These are phyloP conservation scores for Aethina tumida DNA, from an alignment of 1,140 invertebrate genomes.

Conservation along the genomic window DNA sequence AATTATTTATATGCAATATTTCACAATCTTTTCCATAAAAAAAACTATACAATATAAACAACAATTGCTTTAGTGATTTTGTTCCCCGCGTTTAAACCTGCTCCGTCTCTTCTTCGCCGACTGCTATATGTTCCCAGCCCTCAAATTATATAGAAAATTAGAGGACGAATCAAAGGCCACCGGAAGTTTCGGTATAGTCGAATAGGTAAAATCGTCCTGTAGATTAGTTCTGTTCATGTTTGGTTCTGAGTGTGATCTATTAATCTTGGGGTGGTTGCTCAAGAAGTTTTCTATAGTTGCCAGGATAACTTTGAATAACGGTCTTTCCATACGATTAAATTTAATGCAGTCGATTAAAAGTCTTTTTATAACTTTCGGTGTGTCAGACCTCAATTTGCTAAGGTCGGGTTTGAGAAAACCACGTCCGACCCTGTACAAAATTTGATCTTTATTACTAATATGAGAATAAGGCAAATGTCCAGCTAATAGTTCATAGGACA, in stretches of 20 bases:
- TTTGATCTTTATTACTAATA: conserved; percentile 93
- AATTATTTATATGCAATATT: too few species aligned
- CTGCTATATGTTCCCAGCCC: too few species aligned
- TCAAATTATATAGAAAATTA: too few species aligned
- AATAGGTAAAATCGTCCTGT: conserved; percentile 78
- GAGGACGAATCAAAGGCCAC: too few species aligned
- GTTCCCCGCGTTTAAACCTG: too few species aligned
- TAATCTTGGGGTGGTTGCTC: conserved; percentile 84
- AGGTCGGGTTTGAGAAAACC: conserved; percentile 79
- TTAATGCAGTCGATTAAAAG: conserved; percentile 87
- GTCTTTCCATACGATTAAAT: conserved; percentile 76
- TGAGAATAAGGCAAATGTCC: conserved; percentile 85
- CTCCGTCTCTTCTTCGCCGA: too few species aligned
- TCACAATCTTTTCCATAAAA: too few species aligned
- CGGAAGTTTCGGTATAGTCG: too few species aligned
- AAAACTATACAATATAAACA: too few species aligned
- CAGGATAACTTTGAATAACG: conserved; percentile 79
- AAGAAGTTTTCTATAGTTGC: conserved; percentile 76
- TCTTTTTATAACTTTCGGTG: conserved; percentile 76
- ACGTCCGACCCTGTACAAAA: conserved; percentile 93
- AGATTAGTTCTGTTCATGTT: conserved; percentile 73
- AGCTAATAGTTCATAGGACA: conserved; percentile 89
- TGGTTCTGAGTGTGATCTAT: conserved; percentile 85
- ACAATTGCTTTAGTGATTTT: too few species aligned
- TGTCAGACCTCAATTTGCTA: conserved; percentile 71